Evolutionary conservation across 2,113 vertebrate species (phyloP), one percentile per base, ranked within the genome.

Genomic region (Poeciliopsis turrubarensis): DNA sequence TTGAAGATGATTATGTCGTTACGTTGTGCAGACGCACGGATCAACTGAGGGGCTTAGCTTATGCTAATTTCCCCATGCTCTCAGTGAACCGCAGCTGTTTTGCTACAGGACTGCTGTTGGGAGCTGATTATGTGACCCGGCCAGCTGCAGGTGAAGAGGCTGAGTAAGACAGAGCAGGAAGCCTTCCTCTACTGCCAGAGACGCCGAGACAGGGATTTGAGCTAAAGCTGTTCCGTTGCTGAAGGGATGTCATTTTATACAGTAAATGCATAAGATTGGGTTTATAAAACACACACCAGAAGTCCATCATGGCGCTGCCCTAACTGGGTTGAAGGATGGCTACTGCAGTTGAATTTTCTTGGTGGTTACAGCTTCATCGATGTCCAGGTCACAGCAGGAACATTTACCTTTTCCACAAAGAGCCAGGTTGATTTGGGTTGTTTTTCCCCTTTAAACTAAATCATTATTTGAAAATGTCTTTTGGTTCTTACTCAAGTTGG

Each of bases 31-130:
- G 82, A 76, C 11, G 9, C 76, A 68, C 69, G 41, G 54, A 87
- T 73, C 78, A 74, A 61, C 75, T 22, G 29, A 66, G 78, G 47
- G 22, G 57, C 79, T 81, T 27, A 25, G 47, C 13, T 73, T 80
- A 86, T 90, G 88, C 81, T 91, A 85, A 93, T 94, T 92, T 90
- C 82, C 90, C 90, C 83, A 86, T 82, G 81, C 81, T 90, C 79
- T 85, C 85, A 69, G 81, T 89, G 90, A 77, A 84, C 79, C 83
- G 86, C 92, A 94, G 92, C 93, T 95, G 94, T 86, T 76, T 73
- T 54, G 51, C 87, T 88, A 87, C 86, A 85, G 87, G 84, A 88
- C 88, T 77, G 78, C 86, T 88, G 84, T 85, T 92, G 90, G 89
- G 84, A 93, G 89, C 84, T 92, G 89, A 92, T 93, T 93, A 91